A percentile compares a stretch with the other conserved stretches of the same genome.
Conservation (phyloP, 2,113 vertebrate genomes). For the Percina caprodes region DNA sequence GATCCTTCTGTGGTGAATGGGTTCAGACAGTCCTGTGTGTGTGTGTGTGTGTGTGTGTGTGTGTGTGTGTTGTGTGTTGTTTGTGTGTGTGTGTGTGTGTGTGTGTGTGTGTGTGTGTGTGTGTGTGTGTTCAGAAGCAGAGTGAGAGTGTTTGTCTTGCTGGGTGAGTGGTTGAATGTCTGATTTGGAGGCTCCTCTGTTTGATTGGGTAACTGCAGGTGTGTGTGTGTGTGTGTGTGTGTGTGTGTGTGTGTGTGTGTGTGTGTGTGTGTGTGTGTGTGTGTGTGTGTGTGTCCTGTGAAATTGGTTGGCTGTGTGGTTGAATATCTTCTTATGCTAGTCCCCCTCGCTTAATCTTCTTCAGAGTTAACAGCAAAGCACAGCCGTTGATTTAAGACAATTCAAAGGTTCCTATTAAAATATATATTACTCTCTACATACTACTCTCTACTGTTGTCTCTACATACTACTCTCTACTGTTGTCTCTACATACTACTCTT, state of each 20-base stretch:
- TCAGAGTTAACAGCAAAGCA: not conserved
- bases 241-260: slow-evolving; percentile 7
- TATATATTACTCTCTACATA: no score
- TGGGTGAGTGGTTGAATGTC: slow-evolving; percentile 6
- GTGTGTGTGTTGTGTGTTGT: slow-evolving; percentile 18
- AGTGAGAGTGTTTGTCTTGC: not conserved
- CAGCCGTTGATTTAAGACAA: no score
- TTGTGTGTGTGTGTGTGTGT: slow-evolving; percentile 14
- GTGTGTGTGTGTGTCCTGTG: not conserved
- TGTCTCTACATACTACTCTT: no score
- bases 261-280: slow-evolving; percentile 11
- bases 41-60: slow-evolving; percentile 20
- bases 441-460: no score
- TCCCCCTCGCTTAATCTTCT: no score
- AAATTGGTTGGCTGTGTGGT: not conserved
- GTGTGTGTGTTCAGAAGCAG: not conserved
- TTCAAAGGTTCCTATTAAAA: no score
- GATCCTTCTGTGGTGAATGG: slow-evolving; percentile 29
- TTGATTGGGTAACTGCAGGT: slow-evolving; percentile 23
- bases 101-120: slow-evolving; percentile 12
- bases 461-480: no score
- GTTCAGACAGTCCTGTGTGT: slow-evolving; percentile 30
- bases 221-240: slow-evolving; percentile 11
- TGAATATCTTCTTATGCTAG: slow-evolving; percentile 2
- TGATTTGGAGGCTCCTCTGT: slow-evolving; percentile 31